phyloP scores from a whole-genome alignment of 2,888 invertebrate genomes.

The Bombylius major region DNA sequence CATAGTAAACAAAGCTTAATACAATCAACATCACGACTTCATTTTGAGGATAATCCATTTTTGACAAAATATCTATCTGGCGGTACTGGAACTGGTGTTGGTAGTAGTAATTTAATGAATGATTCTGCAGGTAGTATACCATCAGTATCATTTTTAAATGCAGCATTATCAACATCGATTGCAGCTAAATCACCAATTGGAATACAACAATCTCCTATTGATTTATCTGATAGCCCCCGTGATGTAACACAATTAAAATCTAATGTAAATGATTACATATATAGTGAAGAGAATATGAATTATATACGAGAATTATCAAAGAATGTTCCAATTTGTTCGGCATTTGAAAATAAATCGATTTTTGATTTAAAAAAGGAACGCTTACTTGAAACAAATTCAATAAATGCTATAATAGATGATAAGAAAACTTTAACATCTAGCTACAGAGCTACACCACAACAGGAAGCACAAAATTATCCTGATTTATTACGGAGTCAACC shows the following conservation, averaged over 20 bases:
- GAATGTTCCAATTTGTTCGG: constrained; percentile 36
- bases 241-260: not conserved
- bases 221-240: not conserved
- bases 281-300: constrained; percentile 33
- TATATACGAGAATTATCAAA: constrained; percentile 35
- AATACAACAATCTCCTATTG: not conserved
- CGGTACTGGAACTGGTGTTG: not conserved
- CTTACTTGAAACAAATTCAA: constrained; percentile 21
- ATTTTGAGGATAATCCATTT: constrained; percentile 7
- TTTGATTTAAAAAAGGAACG: constrained; percentile 24
- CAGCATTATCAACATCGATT: not conserved
- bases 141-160: not conserved
- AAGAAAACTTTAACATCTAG: not conserved
- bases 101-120: not conserved
- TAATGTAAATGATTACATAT: constrained; percentile 21
- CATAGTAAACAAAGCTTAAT: constrained; percentile 2
- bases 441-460: not conserved
- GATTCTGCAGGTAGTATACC: not conserved
- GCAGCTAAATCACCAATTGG: not conserved
- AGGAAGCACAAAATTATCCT: constrained; percentile 12
- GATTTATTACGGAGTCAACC: constrained; percentile 13
- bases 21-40: constrained; percentile 2
- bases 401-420: constrained; percentile 17
- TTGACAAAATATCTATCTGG: not conserved
- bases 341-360: constrained; percentile 35